Conservation (phyloP, 2,113 vertebrate species). For the Aldabrachelys gigantea region DNA sequence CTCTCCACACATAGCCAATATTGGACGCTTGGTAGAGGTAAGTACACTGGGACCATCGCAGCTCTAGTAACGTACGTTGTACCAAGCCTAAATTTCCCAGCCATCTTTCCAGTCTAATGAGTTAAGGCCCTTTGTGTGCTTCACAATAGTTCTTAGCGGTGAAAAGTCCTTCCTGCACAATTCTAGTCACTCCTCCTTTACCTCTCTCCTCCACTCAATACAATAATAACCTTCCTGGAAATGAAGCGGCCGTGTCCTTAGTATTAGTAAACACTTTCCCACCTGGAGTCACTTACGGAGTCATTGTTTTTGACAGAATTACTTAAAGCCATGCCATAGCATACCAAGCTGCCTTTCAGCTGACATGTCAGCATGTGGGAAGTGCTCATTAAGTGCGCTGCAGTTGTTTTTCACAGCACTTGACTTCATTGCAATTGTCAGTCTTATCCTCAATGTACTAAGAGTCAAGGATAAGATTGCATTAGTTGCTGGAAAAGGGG, state of each 20-base stretch:
- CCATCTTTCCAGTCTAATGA: not conserved
- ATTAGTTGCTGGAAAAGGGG: not conserved
- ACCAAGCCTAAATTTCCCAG: accelerated
- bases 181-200: not conserved
- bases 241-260: accelerated
- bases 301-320: not conserved
- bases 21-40: constrained; percentile 97
- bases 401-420: accelerated
- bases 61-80: accelerated
- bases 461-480: accelerated
- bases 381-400: not conserved
- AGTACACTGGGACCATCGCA: not conserved
- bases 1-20: constrained; percentile 98
- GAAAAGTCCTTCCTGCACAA: accelerated
- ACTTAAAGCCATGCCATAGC: not conserved
- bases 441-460: accelerated
- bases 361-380: not conserved
- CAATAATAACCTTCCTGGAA: not conserved
- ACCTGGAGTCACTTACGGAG: accelerated
- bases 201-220: not conserved
- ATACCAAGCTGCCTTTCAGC: not conserved
- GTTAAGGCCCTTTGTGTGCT: not conserved
- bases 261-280: not conserved
- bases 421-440: not conserved
- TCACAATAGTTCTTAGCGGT: not conserved